Evolutionary conservation across 2,797 vertebrate genomes (phyloP).

Genomic region (Petrocephalus sullivani): DNA sequence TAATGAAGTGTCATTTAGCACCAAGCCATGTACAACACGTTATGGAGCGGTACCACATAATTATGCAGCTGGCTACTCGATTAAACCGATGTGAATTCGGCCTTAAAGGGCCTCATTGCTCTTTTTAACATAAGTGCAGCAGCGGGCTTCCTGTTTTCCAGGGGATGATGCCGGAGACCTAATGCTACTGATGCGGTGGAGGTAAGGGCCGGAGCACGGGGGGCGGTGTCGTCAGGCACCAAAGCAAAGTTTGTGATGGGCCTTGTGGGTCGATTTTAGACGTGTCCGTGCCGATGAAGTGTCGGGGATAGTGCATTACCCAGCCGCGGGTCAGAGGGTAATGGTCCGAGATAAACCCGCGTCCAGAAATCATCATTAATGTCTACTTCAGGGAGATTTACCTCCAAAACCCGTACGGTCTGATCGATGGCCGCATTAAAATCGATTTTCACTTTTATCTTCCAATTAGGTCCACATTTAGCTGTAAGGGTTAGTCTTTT

Average conservation of each 20-base stretch:
- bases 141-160: background rate
- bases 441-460: slow-evolving; percentile 57
- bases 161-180: background rate
- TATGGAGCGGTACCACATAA: background rate
- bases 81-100: background rate
- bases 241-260: slow-evolving; percentile 18
- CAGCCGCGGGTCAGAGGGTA: slow-evolving; percentile 25
- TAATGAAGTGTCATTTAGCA: slow-evolving; percentile 6
- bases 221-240: background rate
- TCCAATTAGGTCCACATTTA: slow-evolving; percentile 51
- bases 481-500: slow-evolving; percentile 30
- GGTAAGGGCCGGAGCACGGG: background rate
- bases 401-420: slow-evolving; percentile 33
- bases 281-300: slow-evolving; percentile 28
- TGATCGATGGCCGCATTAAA: slow-evolving; percentile 54
- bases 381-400: slow-evolving; percentile 28
- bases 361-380: slow-evolving; percentile 35
- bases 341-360: slow-evolving; percentile 28
- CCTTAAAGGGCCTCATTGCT: background rate
- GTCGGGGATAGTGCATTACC: slow-evolving; percentile 26
- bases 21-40: background rate
- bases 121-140: background rate
- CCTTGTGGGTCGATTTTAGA: slow-evolving; percentile 23
- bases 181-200: background rate
- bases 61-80: background rate